These are phyloP conservation scores for Chorisops tibialis DNA, from an alignment of 2,888 invertebrate genomes.

Conservation along the genomic window DNA sequence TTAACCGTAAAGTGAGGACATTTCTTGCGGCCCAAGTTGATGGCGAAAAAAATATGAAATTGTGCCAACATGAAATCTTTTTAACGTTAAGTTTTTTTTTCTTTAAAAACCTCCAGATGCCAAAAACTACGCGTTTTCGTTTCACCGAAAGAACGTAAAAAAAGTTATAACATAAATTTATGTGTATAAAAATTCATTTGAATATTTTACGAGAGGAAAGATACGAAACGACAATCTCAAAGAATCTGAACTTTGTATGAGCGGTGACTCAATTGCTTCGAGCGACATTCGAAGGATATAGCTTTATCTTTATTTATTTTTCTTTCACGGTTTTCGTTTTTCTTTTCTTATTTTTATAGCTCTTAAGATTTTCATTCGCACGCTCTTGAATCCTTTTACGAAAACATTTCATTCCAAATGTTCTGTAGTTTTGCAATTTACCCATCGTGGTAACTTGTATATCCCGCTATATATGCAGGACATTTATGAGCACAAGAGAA, in stretches of 20 bases:
- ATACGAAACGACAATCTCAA: background rate
- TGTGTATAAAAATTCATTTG: slow-evolving; percentile 24
- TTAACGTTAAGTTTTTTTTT: too few relatives aligned
- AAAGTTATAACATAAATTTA: slow-evolving; percentile 17
- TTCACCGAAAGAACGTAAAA: background rate
- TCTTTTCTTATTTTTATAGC: background rate
- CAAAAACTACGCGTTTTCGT: too few relatives aligned
- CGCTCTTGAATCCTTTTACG: background rate
- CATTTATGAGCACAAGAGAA: too few relatives aligned
- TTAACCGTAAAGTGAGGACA: too few relatives aligned
- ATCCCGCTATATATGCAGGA: too few relatives aligned
- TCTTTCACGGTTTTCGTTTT: background rate
- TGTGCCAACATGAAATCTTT: too few relatives aligned
- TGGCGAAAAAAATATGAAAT: too few relatives aligned
- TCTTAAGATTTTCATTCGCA: background rate
- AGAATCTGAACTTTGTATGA: background rate
- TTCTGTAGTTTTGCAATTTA: background rate
- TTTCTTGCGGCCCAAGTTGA: too few relatives aligned
- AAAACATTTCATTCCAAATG: background rate
- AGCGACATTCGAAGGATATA: background rate
- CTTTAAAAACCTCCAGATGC: too few relatives aligned
- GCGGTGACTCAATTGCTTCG: background rate
- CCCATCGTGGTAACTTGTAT: too few relatives aligned
- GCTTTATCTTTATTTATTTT: background rate
- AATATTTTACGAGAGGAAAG: slow-evolving; percentile 19